Base-by-base conservation (phyloP, 2,888 invertebrate species). In the Escarpia spicata region DNA sequence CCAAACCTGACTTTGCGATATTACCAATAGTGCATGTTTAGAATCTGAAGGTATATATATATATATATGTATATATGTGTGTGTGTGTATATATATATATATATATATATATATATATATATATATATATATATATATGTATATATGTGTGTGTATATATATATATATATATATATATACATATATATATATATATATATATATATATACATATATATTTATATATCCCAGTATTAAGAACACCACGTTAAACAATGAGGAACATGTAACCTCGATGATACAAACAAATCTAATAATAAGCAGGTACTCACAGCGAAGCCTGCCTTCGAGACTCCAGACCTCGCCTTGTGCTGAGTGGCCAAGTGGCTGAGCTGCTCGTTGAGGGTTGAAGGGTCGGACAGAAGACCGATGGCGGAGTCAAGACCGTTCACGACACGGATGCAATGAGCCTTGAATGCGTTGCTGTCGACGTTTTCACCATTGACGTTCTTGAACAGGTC, bases 351-450 rank as follows among this genome's bases (percentile, higher is more conserved):
- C 93, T 94, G 94, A 2, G 89, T 26, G 43, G 93, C 92, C 52
- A 94, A 89, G 75, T 94, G 94, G 9, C 37, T 92, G 9, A 94
- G 93, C 26, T 94, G 93, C 0, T 31, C 90, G 43, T 93, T 43
- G 10, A 94, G 93, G 90, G 92, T 92, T 58, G 37, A n/a, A 37
- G 92, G 92, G 92, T 94, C 93, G 92, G 92, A 92, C 58, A 93
- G 90, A 37, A 94, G 92, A 45, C 92, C 91, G 92, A 94, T 93
- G 89, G 92, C 92, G 92, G 91, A 75, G 92, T 94, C 94, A 31
- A 94, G 92, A 89, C 94, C 94, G 93, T 94, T 94, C 91, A 93
- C 60, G 52, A 94, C 93, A 91, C 94, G 93, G 44, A 94, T 58
- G 92, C 91, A 91, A 91, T 94, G 94, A 92, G 93, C 93, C 10